phyloP scores from a whole-genome alignment of 2,888 invertebrate genomes.

The Tetanocera ferruginea region DNA sequence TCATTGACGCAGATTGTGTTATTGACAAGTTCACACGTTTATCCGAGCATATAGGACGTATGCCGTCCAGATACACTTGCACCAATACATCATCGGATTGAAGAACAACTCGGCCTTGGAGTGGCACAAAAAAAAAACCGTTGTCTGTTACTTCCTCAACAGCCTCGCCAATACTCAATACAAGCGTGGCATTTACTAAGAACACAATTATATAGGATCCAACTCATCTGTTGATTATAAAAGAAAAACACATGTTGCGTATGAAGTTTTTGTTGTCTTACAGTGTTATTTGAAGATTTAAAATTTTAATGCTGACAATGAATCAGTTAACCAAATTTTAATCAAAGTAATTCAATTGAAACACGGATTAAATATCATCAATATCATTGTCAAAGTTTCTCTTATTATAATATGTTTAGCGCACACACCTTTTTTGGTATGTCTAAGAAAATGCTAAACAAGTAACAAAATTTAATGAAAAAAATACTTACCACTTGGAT shows the following conservation, averaged over 20 bases:
- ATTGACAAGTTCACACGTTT: constrained; percentile 98
- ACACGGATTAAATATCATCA: constrained; percentile 72
- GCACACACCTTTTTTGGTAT: constrained; percentile 15
- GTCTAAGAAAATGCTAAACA: constrained; percentile 19
- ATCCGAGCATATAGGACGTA: constrained; percentile 97
- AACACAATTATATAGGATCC: constrained; percentile 99
- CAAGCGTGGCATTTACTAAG: constrained; percentile 97
- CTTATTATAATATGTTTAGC: not conserved
- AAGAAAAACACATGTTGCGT: constrained; percentile 4
- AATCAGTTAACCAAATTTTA: constrained; percentile 67
- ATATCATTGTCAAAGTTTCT: constrained; percentile 57
- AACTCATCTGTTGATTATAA: constrained; percentile 81
- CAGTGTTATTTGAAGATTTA: not conserved
- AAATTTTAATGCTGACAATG: constrained; percentile 52
- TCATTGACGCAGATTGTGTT: constrained; percentile 95
- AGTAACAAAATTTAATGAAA: not conserved
- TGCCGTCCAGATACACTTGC: constrained; percentile 99
- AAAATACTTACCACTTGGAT: constrained; percentile 79
- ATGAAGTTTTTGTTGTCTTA: not conserved
- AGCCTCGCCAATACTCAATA: constrained; percentile 98
- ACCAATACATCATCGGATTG: constrained; percentile 96
- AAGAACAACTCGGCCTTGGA: constrained; percentile 97
- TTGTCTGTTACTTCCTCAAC: constrained; percentile 99
- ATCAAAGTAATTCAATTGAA: constrained; percentile 73
- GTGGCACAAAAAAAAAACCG: constrained; percentile 96